Conservation (phyloP, 1,140 invertebrate genomes). For the Meloidogyne chitwoodi region DNA sequence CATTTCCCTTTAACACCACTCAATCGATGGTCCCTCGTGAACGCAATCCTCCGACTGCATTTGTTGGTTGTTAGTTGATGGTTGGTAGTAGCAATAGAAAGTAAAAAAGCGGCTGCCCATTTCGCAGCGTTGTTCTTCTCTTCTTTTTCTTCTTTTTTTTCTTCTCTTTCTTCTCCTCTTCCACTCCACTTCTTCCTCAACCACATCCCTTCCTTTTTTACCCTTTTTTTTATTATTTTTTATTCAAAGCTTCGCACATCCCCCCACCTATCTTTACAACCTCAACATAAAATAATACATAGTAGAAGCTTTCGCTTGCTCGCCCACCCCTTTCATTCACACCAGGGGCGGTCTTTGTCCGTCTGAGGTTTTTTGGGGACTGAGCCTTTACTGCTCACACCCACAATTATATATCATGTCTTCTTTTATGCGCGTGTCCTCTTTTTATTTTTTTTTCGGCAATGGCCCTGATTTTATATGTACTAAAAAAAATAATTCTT, state of each 20-base stretch:
- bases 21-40: neutral
- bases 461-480: neutral
- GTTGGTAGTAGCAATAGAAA: neutral
- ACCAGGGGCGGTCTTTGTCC: neutral
- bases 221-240: neutral
- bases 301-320: neutral
- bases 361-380: neutral
- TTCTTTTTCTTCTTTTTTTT: neutral
- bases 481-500: neutral
- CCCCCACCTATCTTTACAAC: neutral
- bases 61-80: neutral
- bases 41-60: conserved; percentile 2
- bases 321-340: neutral
- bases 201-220: neutral
- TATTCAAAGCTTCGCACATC: neutral
- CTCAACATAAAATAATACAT: neutral
- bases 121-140: neutral
- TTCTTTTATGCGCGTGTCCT: neutral
- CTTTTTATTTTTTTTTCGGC: neutral
- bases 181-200: neutral
- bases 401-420: neutral
- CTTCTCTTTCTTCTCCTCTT: neutral
- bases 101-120: neutral
- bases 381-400: neutral
- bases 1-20: neutral